Percentiles rank a stretch among this genome's conserved stretches.
Conservation (phyloP, 30 jellyfish, hydroid and myxozoan species). For the Hydractinia symbiolongicarpus region DNA sequence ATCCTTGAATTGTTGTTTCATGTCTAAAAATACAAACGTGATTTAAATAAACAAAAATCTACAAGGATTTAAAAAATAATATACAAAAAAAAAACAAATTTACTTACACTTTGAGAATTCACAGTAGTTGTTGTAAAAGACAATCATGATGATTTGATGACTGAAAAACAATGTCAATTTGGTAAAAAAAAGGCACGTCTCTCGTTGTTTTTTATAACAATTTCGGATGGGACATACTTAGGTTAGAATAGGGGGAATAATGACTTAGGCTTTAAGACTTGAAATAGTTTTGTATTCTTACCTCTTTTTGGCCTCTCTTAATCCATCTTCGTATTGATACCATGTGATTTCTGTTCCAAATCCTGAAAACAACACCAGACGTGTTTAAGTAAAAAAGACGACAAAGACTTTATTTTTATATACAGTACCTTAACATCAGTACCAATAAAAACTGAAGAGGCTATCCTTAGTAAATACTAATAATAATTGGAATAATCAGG, state of each 20-base stretch:
- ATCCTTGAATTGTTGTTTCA: conserved; percentile 49
- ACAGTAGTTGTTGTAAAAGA: conserved; percentile 88
- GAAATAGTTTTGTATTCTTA: conserved; percentile 5
- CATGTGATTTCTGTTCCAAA: conserved; percentile 47
- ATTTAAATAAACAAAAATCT: neutral
- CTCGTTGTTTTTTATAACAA: no score
- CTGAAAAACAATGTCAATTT: conserved; percentile 25
- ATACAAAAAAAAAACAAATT: neutral
- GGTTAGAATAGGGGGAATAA: no score
- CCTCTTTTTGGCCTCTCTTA: conserved; percentile 85
- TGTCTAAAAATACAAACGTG: conserved; percentile 34
- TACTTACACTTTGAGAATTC: conserved; percentile 63
- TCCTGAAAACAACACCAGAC: conserved; percentile 5
- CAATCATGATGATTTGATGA: conserved; percentile 72
- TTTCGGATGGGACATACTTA: no score
- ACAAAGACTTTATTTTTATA: no score
- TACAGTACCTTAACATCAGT: no score
- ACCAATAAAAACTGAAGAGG: no score
- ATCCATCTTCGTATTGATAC: conserved; percentile 61
- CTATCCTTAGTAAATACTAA: no score
- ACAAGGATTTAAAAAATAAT: neutral
- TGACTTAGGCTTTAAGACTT: neutral
- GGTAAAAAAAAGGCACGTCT: no score
- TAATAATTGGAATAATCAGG: no score
- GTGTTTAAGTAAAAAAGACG: no score